Evolutionary conservation across 1,140 invertebrate genomes (phyloP).

Genomic region (Scylla paramamosain): DNA sequence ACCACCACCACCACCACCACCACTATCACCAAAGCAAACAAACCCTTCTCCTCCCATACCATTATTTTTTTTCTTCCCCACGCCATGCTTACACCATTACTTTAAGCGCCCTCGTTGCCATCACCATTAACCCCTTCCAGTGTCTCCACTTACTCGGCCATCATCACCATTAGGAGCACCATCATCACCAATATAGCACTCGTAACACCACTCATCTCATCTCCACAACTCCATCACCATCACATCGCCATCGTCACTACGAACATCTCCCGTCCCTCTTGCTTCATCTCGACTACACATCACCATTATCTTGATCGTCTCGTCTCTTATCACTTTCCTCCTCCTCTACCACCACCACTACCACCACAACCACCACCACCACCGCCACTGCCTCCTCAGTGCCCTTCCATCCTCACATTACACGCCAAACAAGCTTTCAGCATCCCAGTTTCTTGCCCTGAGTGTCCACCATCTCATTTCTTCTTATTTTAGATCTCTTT

Average conservation of each 20-base stretch:
- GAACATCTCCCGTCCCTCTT: not conserved
- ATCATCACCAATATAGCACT: not conserved
- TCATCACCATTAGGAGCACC: not conserved
- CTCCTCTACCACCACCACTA: no score
- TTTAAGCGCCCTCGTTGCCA: not conserved
- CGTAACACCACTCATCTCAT: not conserved
- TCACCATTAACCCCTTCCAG: not conserved
- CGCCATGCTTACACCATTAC: not conserved
- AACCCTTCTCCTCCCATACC: not conserved
- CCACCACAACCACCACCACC: no score
- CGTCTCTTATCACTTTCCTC: not conserved
- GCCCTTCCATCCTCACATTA: not conserved
- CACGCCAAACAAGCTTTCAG: not conserved
- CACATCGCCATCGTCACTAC: not conserved
- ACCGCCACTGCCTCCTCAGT: not conserved
- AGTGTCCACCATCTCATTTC: not conserved
- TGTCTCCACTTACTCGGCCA: not conserved
- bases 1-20: not conserved
- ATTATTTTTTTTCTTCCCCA: not conserved
- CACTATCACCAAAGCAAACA: not conserved
- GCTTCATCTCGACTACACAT: not conserved
- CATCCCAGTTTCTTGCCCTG: not conserved
- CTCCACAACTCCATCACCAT: not conserved
- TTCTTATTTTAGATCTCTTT: not conserved
- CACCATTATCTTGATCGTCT: not conserved